phyloP scores from a whole-genome alignment of 2,113 vertebrate species.

The Phasianus colchicus region DNA sequence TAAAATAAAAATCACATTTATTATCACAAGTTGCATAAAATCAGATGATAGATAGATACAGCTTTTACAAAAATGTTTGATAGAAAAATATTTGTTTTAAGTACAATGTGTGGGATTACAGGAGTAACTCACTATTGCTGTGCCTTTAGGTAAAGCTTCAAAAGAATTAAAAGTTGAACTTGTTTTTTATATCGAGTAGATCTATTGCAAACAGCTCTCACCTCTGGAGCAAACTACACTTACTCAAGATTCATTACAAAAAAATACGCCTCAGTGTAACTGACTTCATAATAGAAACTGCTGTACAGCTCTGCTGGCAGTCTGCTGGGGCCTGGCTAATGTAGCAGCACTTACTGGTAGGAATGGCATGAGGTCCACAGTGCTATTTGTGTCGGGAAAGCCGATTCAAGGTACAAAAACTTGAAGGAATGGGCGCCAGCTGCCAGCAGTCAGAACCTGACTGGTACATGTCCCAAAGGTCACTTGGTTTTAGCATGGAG shows the following conservation, averaged over 20 bases:
- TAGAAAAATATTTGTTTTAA: slow-evolving; percentile 82
- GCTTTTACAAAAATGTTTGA: slow-evolving; percentile 80
- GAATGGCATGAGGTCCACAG: background rate
- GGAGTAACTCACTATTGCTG: slow-evolving; percentile 76
- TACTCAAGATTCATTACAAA: slow-evolving; percentile 32
- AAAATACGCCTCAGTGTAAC: background rate
- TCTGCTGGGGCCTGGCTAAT: background rate
- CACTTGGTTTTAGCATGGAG: slow-evolving; percentile 56
- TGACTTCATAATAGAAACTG: background rate
- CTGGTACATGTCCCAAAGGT: slow-evolving; percentile 44
- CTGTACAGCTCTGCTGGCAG: background rate
- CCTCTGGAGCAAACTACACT: slow-evolving; percentile 48
- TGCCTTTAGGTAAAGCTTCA: slow-evolving; percentile 80
- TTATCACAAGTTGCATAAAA: slow-evolving; percentile 86
- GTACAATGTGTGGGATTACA: slow-evolving; percentile 72
- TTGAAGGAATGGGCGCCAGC: background rate
- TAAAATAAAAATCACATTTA: slow-evolving; percentile 86
- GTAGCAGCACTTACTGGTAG: background rate
- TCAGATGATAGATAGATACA: slow-evolving; percentile 73
- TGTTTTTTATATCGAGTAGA: background rate
- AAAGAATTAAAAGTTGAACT: slow-evolving; percentile 16
- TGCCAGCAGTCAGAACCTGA: background rate
- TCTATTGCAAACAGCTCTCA: slow-evolving; percentile 50
- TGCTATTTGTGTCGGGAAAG: slow-evolving; percentile 16
- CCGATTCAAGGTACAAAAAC: slow-evolving; percentile 1